Base-by-base conservation (phyloP, 2,797 vertebrate genomes). In the Microctenopoma stevenorrisi region DNA sequence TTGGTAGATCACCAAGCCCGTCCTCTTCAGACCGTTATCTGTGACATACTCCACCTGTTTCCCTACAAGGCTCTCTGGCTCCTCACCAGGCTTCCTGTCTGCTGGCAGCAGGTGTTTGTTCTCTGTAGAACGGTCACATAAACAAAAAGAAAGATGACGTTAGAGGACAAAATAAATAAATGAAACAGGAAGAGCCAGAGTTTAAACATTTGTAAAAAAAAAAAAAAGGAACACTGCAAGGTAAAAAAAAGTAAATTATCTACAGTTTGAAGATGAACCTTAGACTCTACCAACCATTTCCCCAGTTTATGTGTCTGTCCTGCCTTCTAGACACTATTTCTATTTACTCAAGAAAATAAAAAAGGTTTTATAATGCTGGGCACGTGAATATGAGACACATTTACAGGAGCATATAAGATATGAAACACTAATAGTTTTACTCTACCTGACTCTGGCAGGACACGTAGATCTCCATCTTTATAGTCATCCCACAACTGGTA, bases 41-140 rank as follows among this genome's bases (percentile, higher is more conserved):
- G 95, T 95, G 61, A 95, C 94, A 3, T 95, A 95, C 85, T 95
- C 95, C 83, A 95, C 95, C 88, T 95, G 94, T 82, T 95, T 95
- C 74, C 95, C 95, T 89, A 95, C 94, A 50, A 95, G 95, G 82
- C 94, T 95, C 88, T 95, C 95, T n/a, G 94, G 92, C 89, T 95
- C 94, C 76, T 95, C 94, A 3, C 94, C 94, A 1, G 94, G 94
- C 78, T 94, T 95, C 83, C 94, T 93, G 93, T 95, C 95, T 13
- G 94, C 94, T 28, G 95, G 95, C 55, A 95, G 86, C 72, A 95
- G 86, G 82, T 95, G 95, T 86, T 94, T 95, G 79, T 95, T 95
- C 74, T 95, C 95, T 95, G 85, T 13, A 74, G 2, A 52, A 69
- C 0, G 4, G 46, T 44, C 15, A 61, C 11, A 66, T 9, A 49